Evolutionary conservation across 2,113 vertebrate genomes (phyloP).

Genomic region (Gallinago media): DNA sequence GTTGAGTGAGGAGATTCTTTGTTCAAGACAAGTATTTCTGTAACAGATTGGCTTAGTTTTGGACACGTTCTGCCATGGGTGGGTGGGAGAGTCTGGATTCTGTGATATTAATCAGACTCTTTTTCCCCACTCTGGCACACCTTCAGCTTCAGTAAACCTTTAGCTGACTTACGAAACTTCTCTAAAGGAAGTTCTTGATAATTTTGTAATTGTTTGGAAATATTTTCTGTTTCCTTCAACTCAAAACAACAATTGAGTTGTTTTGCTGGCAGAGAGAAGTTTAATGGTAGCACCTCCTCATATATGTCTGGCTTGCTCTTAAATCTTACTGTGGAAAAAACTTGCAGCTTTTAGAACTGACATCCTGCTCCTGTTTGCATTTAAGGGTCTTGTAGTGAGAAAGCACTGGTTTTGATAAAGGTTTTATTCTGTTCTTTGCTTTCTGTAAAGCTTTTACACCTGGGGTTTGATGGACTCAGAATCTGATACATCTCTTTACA

Average conservation of each 20-base stretch:
- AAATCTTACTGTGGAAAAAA: not conserved
- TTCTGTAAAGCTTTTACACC: not conserved
- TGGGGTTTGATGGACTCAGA: not conserved
- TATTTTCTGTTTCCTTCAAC: not conserved
- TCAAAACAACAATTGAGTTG: too few relatives aligned
- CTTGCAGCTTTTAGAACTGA: not conserved
- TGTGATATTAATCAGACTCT: not conserved
- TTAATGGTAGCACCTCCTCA: not conserved
- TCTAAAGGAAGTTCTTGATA: not conserved
- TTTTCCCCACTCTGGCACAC: not conserved
- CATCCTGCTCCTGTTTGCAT: not conserved
- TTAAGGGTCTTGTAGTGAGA: not conserved
- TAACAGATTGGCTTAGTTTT: not conserved
- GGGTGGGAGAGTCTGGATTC: conserved; percentile 23
- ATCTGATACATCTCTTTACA: not conserved
- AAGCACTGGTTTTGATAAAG: not conserved
- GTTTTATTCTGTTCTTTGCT: not conserved
- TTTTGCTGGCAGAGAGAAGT: not conserved
- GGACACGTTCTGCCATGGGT: not conserved
- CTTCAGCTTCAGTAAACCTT: not conserved
- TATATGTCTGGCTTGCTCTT: not conserved
- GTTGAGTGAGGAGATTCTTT: not conserved
- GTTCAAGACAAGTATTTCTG: not conserved
- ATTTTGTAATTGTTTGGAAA: not conserved
- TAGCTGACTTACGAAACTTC: not conserved